Evolutionary conservation across 37 sponge, comb jelly and placozoan species (phyloP), one percentile per base, ranked within the genome.

Genomic region (Ianthella basta): DNA sequence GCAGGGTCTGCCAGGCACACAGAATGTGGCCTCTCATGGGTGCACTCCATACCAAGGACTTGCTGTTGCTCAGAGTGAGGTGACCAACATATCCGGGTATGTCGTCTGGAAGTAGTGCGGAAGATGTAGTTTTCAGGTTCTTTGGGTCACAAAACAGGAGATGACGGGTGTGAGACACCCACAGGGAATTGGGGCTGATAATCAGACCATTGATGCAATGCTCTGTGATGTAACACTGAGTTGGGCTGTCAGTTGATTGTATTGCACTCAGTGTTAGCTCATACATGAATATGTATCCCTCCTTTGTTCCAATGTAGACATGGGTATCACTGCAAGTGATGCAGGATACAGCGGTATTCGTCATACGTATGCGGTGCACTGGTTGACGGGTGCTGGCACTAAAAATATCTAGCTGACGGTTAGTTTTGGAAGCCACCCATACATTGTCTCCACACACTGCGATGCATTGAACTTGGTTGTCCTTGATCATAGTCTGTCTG

Each of bases 291-390:
- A 24, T 30, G 65, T 10, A 30, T 3, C 65, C 65, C 65, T 63
- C 65, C 65, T 12, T 63, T 63, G 65, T 63, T 30, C 65, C 65
- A 24, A 63, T 5, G 65, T 63, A 63, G 24, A 63, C 65, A 24
- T 24, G 29, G 12, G 24, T 29, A 10, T 63, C 65, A 63, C 5
- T 5, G 29, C 29, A 30, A 5, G 65, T 63, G 65, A 63, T 63
- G 8, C 65, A 63, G 3, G 65, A 63, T 10, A 63, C 65, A 63
- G 12, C 29, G 10, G 24, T 29, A 2, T 79, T 10, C 29, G 2
- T 3, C 12, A 63, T 13, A 5, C 29, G 4, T 3, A 63, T 24
- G 65, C 65, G 5, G 29, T 63, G 65, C 5, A 63, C 65, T 13
- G 4, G 29, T 24, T 63, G 27, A 30, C 8, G 24, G 8, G 65